Evolutionary conservation across 2,888 invertebrate genomes (phyloP).

Genomic region (Phragmatobia fuliginosa): DNA sequence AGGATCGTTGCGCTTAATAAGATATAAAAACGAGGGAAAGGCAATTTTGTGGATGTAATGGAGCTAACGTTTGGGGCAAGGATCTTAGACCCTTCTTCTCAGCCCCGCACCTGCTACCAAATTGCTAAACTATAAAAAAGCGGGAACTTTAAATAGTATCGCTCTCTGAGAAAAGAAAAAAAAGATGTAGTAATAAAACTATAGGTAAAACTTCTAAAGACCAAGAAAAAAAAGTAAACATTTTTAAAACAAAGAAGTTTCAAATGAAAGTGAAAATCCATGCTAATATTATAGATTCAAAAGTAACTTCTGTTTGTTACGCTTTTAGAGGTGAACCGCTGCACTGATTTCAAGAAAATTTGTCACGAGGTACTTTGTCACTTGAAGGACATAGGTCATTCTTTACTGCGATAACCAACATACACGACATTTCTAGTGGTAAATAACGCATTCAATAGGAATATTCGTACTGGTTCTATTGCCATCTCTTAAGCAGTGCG

Average conservation of each 20-base stretch:
- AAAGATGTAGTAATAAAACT: slow-evolving; percentile 16
- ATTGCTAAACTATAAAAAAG: slow-evolving; percentile 21
- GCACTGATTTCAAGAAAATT: too few relatives aligned
- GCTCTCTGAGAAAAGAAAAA: slow-evolving; percentile 18
- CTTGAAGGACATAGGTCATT: too few relatives aligned
- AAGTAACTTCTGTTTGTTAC: too few relatives aligned
- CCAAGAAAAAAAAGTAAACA: slow-evolving; percentile 37
- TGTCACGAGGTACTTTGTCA: too few relatives aligned
- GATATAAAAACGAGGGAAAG: slow-evolving; percentile 18
- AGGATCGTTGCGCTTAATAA: slow-evolving; percentile 16
- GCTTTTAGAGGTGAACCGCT: too few relatives aligned
- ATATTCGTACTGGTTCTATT: slow-evolving; percentile 19
- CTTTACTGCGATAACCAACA: too few relatives aligned
- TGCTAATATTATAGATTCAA: too few relatives aligned
- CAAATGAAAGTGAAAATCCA: too few relatives aligned
- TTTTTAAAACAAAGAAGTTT: too few relatives aligned
- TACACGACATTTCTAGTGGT: too few relatives aligned
- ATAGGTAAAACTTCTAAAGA: slow-evolving; percentile 24
- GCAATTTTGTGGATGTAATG: slow-evolving; percentile 20
- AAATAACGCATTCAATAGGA: slow-evolving; percentile 24
- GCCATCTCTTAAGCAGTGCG: too few relatives aligned
- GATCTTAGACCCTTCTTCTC: slow-evolving; percentile 11
- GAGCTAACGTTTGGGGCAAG: slow-evolving; percentile 18
- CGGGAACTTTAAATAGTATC: slow-evolving; percentile 10
- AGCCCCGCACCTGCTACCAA: slow-evolving; percentile 26